Evolutionary conservation across 2,888 invertebrate species (phyloP), one percentile per base, ranked within the genome.

Genomic region (Chrysomela aeneicollis): DNA sequence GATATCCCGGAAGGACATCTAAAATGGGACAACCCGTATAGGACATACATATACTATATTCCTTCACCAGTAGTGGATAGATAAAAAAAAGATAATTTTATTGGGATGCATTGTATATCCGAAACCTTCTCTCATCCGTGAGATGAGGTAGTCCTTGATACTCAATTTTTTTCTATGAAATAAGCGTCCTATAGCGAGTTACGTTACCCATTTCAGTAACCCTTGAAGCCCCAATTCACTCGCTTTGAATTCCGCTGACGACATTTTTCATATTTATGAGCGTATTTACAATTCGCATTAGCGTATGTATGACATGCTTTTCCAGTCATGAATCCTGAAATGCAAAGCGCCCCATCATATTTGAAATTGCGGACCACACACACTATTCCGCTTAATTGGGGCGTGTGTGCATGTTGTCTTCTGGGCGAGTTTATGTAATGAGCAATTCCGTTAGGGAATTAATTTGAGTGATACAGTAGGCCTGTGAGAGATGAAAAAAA

Each of bases 201-300:
- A 26, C 26, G 26, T 26, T 26, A 26, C 3, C 26, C 26, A 26
- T 26, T 26, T 26, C 26, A 26, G n/a, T n/a, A n/a, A n/a, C 26
- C 6, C 26, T 6, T 26, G 26, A 26, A 3, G 3, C 42, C 42
- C 42, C 15, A 61, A 52, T 58, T 61, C 57, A 54, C 58, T 57
- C 61, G 35, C 52, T 60, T 57, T 35, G 60, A 17, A 63, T 63
- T 58, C 55, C 47, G 51, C 37, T 54, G 52, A 32, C 19, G 53
- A 19, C 60, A 61, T 61, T 58, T 64, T 64, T 64, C 57, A 64
- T 64, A 64, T 64, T 64, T 60, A 64, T 64, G 61, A 61, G 61
- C 61, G 42, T 64, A 64, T 64, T 64, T 64, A 64, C 57, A 64
- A 64, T 64, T 64, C 58, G 61, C 53, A 64, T 64, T 64, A 64